Base-by-base conservation (phyloP, 2,888 invertebrate genomes). In the Steromphala cineraria region DNA sequence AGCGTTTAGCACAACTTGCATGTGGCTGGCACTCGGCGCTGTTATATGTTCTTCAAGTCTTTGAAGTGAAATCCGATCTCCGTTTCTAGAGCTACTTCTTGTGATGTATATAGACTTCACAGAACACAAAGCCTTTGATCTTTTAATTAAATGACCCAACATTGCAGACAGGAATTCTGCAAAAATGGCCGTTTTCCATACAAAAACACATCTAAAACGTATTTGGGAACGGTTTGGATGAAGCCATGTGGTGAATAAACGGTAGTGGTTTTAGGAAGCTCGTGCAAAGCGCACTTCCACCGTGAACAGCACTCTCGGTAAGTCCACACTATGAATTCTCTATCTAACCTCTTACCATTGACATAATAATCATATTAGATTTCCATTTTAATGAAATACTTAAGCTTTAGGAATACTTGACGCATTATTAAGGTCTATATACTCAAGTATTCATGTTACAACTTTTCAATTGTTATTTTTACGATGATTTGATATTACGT, bases 111-210 rank as follows among this genome's bases (percentile, higher is more conserved):
- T 75, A 46, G 78, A 81, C 83, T 83, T 85, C 82, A 81, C 75
- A 82, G 83, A 78, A 62, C 21, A 62, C 75, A 75, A 28, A 79
- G 79, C 80, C 86, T 87, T 88, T 88, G 86, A 88, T 88, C 87
- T 87, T 83, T 74, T 82, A 85, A 87, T 85, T 85, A 85, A 84
- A 84, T 82, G 85, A 85, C 83, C 82, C 80, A 71, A 56, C 36
- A 76, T 78, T 81, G 79, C 81, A 79, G 83, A 81, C 67, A 62
- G 78, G 81, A 81, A 81, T 81, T 78, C 81, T 79, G 81, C 81
- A 81, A 81, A 81, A 81, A 79, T 76, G 81, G 79, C 79, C 76
- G 62, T 74, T 76, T 81, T 81, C 79, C 78, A 75, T 81, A 55
- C 53, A 67, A 78, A 75, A 78, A 83, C 76, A 81, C 79, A 81